A percentile compares a stretch with the other conserved stretches of the same genome.
Conservation (phyloP, 2,797 vertebrate species). For the Salmo trutta region DNA sequence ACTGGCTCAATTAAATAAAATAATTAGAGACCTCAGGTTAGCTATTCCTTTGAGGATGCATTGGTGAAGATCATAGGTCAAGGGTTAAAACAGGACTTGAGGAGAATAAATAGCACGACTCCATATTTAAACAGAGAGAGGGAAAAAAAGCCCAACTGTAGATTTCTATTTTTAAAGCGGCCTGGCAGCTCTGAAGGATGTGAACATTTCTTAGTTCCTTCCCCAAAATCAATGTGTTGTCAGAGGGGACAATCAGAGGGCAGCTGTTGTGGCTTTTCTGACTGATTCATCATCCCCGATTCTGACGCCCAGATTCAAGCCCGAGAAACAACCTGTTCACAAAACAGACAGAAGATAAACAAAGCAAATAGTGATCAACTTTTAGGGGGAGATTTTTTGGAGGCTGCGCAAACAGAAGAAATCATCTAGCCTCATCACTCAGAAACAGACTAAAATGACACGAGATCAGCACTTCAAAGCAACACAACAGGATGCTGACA, state of each 20-base stretch:
- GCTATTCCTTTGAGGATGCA: conserved; percentile 62
- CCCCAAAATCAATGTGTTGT: conserved; percentile 79
- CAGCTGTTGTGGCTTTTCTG: conserved; percentile 79
- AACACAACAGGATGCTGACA: conserved; percentile 47
- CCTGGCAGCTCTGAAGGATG: conserved; percentile 77
- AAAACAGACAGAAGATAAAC: conserved; percentile 61
- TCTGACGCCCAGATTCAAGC: conserved; percentile 57
- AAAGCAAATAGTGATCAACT: conserved; percentile 44
- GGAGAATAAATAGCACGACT: conserved; percentile 52
- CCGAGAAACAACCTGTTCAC: conserved; percentile 33
- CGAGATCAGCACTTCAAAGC: conserved; percentile 11
- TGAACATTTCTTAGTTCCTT: conserved; percentile 82
- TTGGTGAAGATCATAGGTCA: conserved; percentile 31
- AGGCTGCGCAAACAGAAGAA: conserved; percentile 45
- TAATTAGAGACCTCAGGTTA: conserved; percentile 44
- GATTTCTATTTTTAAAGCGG: conserved; percentile 76
- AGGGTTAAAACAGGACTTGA: background rate
- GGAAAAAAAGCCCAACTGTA: conserved; percentile 64
- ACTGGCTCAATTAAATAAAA: background rate
- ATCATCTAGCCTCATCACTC: conserved; percentile 58
- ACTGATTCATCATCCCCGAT: conserved; percentile 40
- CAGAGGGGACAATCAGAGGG: conserved; percentile 73
- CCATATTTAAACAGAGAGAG: conserved; percentile 62
- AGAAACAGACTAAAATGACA: conserved; percentile 54
- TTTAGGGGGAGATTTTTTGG: conserved; percentile 25